A percentile compares a stretch with the other conserved stretches of the same genome.
These are phyloP conservation scores for Eupleurogrammus muticus DNA, from an alignment of 2,797 vertebrate genomes.

Conservation along the genomic window DNA sequence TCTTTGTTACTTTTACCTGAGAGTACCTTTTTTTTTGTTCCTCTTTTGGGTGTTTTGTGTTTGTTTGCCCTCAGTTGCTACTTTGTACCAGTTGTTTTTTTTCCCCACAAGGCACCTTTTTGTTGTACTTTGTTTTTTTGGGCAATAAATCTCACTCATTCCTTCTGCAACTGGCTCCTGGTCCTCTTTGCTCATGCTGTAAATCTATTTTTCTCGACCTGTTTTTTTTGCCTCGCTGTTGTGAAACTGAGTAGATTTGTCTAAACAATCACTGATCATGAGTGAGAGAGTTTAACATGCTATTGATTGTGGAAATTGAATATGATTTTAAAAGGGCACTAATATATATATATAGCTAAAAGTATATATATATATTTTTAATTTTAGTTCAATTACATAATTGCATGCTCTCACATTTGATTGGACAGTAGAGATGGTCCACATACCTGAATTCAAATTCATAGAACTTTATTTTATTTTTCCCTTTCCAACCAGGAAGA, in stretches of 20 bases:
- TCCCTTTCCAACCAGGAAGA: too few species aligned
- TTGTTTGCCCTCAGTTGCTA: constrained; percentile 11
- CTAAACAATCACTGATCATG: constrained; percentile 13
- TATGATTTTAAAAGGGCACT: neutral
- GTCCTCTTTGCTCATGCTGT: too few species aligned
- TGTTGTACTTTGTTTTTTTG: too few species aligned
- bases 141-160: neutral
- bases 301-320: constrained; percentile 28
- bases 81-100: too few species aligned
- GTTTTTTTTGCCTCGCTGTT: constrained; percentile 5
- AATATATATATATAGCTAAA: too few species aligned
- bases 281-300: neutral
- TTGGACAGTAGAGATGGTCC: constrained; percentile 28
- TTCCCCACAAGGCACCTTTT: too few species aligned
- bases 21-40: neutral
- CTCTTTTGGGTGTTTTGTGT: constrained; percentile 4
- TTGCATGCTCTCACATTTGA: constrained; percentile 49
- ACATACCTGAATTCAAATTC: constrained; percentile 2
- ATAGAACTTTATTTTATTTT: too few species aligned
- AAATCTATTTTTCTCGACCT: too few species aligned
- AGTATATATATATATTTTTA: too few species aligned
- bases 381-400: constrained; percentile 27
- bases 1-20: too few species aligned
- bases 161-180: too few species aligned
- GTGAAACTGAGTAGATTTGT: constrained; percentile 9